Evolutionary conservation across 2,888 invertebrate species (phyloP), one percentile per base, ranked within the genome.

Genomic region (Mechanitis mazaeus): DNA sequence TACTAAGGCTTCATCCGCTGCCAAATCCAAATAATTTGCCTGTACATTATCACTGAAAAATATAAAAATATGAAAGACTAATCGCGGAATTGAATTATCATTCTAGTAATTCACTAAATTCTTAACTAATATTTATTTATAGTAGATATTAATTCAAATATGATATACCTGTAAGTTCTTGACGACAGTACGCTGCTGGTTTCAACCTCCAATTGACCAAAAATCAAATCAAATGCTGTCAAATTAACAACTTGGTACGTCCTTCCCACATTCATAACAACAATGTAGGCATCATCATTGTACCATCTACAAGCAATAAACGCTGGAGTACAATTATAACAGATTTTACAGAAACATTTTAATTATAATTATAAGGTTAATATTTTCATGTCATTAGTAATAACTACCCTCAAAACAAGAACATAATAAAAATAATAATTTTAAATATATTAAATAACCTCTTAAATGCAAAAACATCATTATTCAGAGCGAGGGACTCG

Each of bases 181-280:
- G 80, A 76, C 31, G 93, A 93, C 9, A 86, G 75, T 0, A 90
- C 75, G 61, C 92, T 92, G 54, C 91, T 84, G 6, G 85, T 87
- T 74, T 92, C 91, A 0, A 93, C 90, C 45, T 88, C 87, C 20
- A 93, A 69, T 58, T 86, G 81, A 0, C 88, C 83, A n/a, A 92
- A 89, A 31, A 90, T 77, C 54, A 91, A 75, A 53, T 90, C 87
- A 53, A 92, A 90, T 2, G 77, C 81, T 0, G 89, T 87, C 64
- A 94, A 76, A 79, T 93, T 90, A 6, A 94, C 90, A 1, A 83
- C 75, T 68, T 91, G 88, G 28, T 89, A 83, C 1, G 81, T 71
- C 55, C 80, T 80, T 0, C 92, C 92, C 1, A 93, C 79, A 76
- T 94, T 94, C 68, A 93, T 87, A 0, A 93, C 80, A 1, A 92